Evolutionary conservation across 1,140 invertebrate genomes (phyloP), one percentile per base, ranked within the genome.

Genomic region (Drosophila navojoa): DNA sequence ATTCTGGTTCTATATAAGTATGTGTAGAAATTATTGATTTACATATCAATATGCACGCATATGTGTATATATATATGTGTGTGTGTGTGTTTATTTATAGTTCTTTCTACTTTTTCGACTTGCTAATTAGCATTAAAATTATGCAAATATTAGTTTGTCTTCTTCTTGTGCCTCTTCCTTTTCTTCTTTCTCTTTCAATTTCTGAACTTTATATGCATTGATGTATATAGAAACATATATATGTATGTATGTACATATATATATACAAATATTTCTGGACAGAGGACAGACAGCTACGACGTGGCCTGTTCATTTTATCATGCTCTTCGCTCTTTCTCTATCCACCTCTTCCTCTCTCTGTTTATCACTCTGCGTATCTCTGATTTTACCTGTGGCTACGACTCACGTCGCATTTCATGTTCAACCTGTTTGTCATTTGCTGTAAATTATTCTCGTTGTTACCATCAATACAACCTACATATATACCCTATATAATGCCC

Each of bases 61-160:
- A 38, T 29, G 63, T 35, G 53, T 16, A 11, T 22, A 42, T 42
- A 42, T 47, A 15, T 45, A 27, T 45, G 1, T 35, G 7, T 57
- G n/a, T 62, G 9, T 71, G 59, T 73, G 47, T 44, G 70, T 81
- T 76, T 84, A 85, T 85, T 79, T 84, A 79, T 84, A 76, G 61
- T 71, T 61, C 71, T 42, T 64, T 64, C 29, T 35, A 58, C 44
- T 52, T 47, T 62, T 45, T 60, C 52, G 13, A 57, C 35, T 63
- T 67, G 71, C 68, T 78, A 82, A 87, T 87, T 86, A 86, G 75
- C 81, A 78, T 86, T 81, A 67, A 69, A 86, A 87, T 86, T 86
- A 87, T 87, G 78, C 82, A 81, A 87, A 86, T 76, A 81, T 78
- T 59, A 86, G 61, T 86, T 60, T 47, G 61, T 61, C 49, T 70